Base-by-base conservation (phyloP, 2,113 vertebrate genomes). In the Carassius carassius region DNA sequence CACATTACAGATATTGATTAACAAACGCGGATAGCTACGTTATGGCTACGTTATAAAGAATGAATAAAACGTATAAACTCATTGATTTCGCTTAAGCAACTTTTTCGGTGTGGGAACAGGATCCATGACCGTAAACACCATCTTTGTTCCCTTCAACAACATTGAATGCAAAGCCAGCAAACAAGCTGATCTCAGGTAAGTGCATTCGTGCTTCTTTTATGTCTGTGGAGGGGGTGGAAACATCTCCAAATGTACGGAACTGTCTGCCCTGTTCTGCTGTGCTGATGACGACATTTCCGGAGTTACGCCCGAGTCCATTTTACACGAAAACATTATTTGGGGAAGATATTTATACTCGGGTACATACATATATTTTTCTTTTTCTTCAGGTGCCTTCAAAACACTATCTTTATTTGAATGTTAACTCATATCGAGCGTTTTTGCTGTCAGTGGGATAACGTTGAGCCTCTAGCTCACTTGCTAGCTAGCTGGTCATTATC, bases 271-370 rank as follows among this genome's bases (percentile, higher is more conserved):
- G 62, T 77, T 77, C 79, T 44, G 7, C 13, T n/a, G 21, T n/a
- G 44, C 3, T 74, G 90, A 93, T 74, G 90, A 93, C 92, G 91
- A 85, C 17, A 16, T 7, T 92, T 94, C 92, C 91, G 91, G 85
- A 89, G n/a, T 76, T 86, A 82, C 89, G 63, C 87, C 87, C 87
- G 91, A 90, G 91, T 85, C 87, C 87, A 87, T 89, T 84, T 89
- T 85, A 65, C 60, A 51, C 23, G 84, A 82, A 58, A 81, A 86
- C 19, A 67, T 56, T 51, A 73, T 82, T 23, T 17, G 67, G 72
- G 44, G 51, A 21, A 32, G 47, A 65, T 47, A 49, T 10, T 41
- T 67, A 1, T 54, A 6, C 10, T 32, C 41, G 23, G 81, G 76
- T 84, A 14, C 56, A 56, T 86, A 77, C 58, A 9, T 29, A 29